phyloP scores from a whole-genome alignment of 2,888 invertebrate species.

The Lamproptera curius region DNA sequence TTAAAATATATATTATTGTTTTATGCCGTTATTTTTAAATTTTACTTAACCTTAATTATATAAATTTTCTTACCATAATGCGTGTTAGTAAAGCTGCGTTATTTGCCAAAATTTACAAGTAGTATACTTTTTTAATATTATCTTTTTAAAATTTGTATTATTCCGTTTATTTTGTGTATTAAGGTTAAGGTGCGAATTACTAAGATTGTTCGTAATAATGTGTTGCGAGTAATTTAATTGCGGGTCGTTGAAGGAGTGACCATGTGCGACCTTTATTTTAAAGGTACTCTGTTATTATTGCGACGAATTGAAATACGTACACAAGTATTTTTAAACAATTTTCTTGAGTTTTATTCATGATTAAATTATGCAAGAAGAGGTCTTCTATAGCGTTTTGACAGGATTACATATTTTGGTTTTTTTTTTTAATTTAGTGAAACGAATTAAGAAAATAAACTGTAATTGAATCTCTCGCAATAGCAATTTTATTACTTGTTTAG shows the following conservation, averaged over 20 bases:
- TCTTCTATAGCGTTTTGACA: too few species aligned
- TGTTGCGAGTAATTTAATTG: slow-evolving; percentile 58
- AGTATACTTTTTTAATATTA: background rate
- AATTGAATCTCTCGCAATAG: slow-evolving; percentile 9
- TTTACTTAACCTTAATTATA: background rate
- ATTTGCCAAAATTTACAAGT: background rate
- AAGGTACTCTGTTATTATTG: too few species aligned
- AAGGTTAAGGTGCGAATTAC: slow-evolving; percentile 20
- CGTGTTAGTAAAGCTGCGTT: background rate
- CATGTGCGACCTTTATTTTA: too few species aligned
- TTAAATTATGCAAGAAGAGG: too few species aligned
- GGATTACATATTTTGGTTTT: slow-evolving; percentile 1
- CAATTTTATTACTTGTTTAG: slow-evolving; percentile 16
- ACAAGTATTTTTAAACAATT: too few species aligned
- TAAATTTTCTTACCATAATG: background rate
- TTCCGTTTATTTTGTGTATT: too few species aligned
- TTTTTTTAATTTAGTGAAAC: slow-evolving; percentile 3
- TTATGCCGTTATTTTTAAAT: background rate
- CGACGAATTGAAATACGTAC: too few species aligned
- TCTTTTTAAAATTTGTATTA: background rate
- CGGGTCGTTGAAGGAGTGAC: too few species aligned
- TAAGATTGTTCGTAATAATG: slow-evolving; percentile 50
- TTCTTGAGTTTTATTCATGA: too few species aligned
- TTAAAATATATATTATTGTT: too few species aligned
- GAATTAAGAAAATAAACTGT: slow-evolving; percentile 1